Conservation (phyloP, 92 coral and sea anemone genomes). For the Zoanthus sansibaricus region DNA sequence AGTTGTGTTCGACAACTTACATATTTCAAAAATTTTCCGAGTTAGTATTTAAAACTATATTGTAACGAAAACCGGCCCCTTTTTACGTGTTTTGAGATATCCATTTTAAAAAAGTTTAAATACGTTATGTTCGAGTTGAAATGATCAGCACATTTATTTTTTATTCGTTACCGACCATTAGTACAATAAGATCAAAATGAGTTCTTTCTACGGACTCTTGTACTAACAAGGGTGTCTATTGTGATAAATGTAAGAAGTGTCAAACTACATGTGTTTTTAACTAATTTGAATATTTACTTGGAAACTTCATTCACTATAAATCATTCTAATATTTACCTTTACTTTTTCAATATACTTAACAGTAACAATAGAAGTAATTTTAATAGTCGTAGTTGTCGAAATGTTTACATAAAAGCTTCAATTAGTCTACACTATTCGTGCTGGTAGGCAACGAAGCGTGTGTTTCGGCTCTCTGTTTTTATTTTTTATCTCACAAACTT, state of each 20-base stretch:
- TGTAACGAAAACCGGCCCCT: neutral
- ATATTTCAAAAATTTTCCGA: too few species aligned
- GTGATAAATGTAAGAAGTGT: neutral
- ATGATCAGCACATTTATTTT: neutral
- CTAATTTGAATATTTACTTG: neutral
- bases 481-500: too few species aligned
- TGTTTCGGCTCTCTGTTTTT: too few species aligned
- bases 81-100: neutral
- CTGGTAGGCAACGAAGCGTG: too few species aligned
- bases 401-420: neutral
- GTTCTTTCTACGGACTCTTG: neutral
- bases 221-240: neutral
- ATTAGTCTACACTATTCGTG: too few species aligned
- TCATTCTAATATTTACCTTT: neutral
- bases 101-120: neutral
- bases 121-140: neutral
- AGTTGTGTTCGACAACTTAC: too few species aligned
- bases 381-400: neutral
- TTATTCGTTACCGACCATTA: neutral
- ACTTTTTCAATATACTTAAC: neutral
- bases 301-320: neutral
- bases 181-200: neutral
- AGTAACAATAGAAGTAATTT: neutral
- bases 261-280: neutral
- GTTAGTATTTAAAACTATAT: neutral